Evolutionary conservation across 2,113 vertebrate genomes (phyloP).

Genomic region (Nesogale talazaci): DNA sequence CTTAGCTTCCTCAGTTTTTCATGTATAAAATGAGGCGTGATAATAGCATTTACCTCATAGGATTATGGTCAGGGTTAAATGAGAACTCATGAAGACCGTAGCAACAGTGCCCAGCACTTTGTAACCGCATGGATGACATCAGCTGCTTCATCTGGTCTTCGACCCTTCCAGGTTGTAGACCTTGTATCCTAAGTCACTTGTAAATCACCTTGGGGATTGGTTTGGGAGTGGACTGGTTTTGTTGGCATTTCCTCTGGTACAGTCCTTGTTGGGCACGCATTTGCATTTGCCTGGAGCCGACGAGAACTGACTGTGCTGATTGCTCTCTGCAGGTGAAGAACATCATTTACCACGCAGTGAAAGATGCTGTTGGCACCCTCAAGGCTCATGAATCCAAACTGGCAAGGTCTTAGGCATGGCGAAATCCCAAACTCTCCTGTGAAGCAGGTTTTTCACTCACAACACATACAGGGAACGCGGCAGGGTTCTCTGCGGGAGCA

Average conservation of each 20-base stretch:
- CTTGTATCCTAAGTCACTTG: not conserved
- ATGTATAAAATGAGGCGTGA: constrained; percentile 6
- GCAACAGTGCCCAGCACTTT: not conserved
- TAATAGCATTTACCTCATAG: not conserved
- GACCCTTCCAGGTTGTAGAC: not conserved
- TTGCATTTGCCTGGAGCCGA: not conserved
- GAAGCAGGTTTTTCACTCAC: constrained; percentile 84
- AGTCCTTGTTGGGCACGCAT: too few relatives aligned
- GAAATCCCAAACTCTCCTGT: constrained; percentile 81
- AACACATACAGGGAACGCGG: constrained; percentile 82
- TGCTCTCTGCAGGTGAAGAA: constrained; percentile 95
- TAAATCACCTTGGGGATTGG: not conserved
- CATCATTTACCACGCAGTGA: constrained; percentile 99
- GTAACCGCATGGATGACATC: not conserved
- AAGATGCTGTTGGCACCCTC: constrained; percentile 98
- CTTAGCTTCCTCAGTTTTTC: constrained; percentile 20
- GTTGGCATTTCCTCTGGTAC: not conserved
- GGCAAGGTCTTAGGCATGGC: constrained; percentile 91
- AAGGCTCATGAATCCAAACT: constrained; percentile 97
- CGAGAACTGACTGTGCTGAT: constrained; percentile 50
- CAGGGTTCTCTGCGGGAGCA: constrained; percentile 82
- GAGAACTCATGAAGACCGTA: not conserved
- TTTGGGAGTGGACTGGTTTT: not conserved
- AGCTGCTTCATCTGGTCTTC: not conserved
- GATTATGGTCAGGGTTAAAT: constrained; percentile 40